Base-by-base conservation (phyloP, 2,888 invertebrate species). In the Platynereis dumerilii region DNA sequence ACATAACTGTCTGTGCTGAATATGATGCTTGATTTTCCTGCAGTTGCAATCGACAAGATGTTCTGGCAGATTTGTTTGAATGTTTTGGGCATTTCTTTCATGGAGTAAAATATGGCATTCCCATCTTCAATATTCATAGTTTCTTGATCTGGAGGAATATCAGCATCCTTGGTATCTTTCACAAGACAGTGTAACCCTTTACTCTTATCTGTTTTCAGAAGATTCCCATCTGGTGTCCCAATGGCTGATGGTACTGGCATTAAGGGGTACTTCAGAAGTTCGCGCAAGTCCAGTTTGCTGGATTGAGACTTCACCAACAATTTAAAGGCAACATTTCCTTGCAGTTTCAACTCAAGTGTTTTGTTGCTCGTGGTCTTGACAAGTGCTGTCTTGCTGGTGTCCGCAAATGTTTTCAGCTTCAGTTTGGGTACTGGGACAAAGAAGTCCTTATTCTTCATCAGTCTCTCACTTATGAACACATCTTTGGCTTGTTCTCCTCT, bases 261-360 rank as follows among this genome's bases (percentile, higher is more conserved):
- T 17, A 67, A 48, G 15, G 29, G 48, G 67, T 59, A 67, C n/a
- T 15, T 44, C 67, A 67, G 64, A 29, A 67, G 60, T 24, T 65
- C 60, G 7, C 54, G 48, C 20, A 60, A 42, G 53, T 67, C 55
- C 12, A 65, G 29, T 1, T 58, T 64, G 26, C 59, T 48, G 20
- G 59, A 54, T 61, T 67, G 64, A n/a, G 67, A 67, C 34, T 67
- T 64, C 56, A 67, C 29, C 34, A 67, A 60, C 39, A 65, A 53
- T 44, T 58, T 52, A 53, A 60, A 56, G 15, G 60, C 64, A 28
- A 60, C 52, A 39, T 64, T 44, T 26, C 64, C 55, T 55, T 59
- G 64, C 7, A 28, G 57, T 24, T 60, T 44, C 17, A 48, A 60
- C 48, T 60, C n/a, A n/a, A 60, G 22, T 3, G 45, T 15, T 45